Conservation (phyloP, 2,888 invertebrate species). For the Macrophya annulata region DNA sequence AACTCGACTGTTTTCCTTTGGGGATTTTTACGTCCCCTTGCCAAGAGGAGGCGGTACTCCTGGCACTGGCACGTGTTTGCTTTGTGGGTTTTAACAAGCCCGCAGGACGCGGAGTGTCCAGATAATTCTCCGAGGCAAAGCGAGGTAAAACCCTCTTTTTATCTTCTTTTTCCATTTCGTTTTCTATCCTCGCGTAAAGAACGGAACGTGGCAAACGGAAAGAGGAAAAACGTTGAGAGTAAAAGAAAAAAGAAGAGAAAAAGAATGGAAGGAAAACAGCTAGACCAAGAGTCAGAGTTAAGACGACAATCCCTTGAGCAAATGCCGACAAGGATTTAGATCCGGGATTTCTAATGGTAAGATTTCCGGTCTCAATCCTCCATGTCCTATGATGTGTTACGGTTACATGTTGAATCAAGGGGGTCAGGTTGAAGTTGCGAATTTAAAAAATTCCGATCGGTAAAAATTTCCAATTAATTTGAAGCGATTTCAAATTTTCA, state of each 20-base stretch:
- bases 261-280: constrained; percentile 47
- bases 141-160: neutral
- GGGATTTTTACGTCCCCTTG: constrained; percentile 68
- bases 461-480: too few relatives aligned
- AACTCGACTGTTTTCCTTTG: constrained; percentile 73
- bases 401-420: neutral
- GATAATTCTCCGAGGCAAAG: constrained; percentile 61
- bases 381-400: neutral
- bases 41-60: constrained; percentile 38
- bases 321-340: constrained; percentile 66
- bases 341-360: neutral
- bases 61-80: constrained; percentile 66
- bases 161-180: neutral
- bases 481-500: too few relatives aligned
- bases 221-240: constrained; percentile 1
- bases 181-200: constrained; percentile 27
- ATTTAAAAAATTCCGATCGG: neutral
- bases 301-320: constrained; percentile 76
- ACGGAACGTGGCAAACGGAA: constrained; percentile 36
- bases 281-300: constrained; percentile 65
- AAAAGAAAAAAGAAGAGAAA: constrained; percentile 57
- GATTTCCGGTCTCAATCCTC: neutral
- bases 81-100: constrained; percentile 72
- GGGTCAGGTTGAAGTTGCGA: neutral
- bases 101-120: constrained; percentile 63